A percentile compares a stretch with the other conserved stretches of the same genome.
Conservation (phyloP, 2,113 vertebrate species). For the Stigmatopora argus region DNA sequence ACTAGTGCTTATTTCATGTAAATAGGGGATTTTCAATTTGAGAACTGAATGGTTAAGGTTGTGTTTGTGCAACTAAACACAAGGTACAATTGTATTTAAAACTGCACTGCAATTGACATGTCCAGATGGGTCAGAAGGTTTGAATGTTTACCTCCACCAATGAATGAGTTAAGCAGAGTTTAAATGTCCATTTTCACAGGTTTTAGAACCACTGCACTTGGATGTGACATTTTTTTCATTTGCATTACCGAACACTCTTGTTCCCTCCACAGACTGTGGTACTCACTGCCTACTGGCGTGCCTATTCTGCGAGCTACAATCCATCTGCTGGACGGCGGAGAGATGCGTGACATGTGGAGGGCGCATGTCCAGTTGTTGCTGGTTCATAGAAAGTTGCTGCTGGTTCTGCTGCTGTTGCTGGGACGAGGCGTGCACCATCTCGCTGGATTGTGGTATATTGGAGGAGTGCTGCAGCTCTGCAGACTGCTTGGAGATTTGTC, state of each 20-base stretch:
- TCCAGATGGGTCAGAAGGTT: too few species aligned
- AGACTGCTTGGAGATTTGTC: slow-evolving; percentile 75
- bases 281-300: slow-evolving; percentile 74
- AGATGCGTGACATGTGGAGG: slow-evolving; percentile 67
- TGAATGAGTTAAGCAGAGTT: too few species aligned
- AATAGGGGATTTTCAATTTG: too few species aligned
- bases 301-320: slow-evolving; percentile 73
- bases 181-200: background rate
- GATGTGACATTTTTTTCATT: background rate
- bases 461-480: slow-evolving; percentile 73
- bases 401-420: slow-evolving; percentile 50
- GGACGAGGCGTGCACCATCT: slow-evolving; percentile 57
- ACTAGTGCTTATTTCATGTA: too few species aligned
- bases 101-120: too few species aligned
- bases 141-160: too few species aligned
- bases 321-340: slow-evolving; percentile 66
- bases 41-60: too few species aligned
- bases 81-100: too few species aligned
- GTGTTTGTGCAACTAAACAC: too few species aligned
- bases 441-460: slow-evolving; percentile 68
- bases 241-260: background rate
- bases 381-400: background rate
- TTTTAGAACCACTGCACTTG: background rate
- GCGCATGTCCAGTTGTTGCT: slow-evolving; percentile 47
- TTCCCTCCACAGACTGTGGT: slow-evolving; percentile 67